phyloP scores from a whole-genome alignment of 2,888 invertebrate species.

The Halictus quadricinctus region DNA sequence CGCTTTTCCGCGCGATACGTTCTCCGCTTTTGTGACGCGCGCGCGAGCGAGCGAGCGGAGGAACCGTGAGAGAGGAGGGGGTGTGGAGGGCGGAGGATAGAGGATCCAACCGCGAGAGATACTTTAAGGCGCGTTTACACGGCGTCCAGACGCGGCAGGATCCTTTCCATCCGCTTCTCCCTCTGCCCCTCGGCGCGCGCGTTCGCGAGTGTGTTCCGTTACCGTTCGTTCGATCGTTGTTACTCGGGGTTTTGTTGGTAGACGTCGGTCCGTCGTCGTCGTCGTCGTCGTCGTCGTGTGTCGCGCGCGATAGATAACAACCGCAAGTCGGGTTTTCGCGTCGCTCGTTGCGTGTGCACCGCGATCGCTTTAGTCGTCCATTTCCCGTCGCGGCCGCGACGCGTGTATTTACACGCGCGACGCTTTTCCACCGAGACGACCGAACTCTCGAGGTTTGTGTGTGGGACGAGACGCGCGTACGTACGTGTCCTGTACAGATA shows the following conservation, averaged over 20 bases:
- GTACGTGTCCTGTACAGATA: neutral
- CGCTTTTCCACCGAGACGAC: neutral
- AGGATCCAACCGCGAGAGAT: conserved; percentile 23
- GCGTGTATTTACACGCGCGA: neutral
- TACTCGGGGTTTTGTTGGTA: neutral
- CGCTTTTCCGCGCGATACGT: conserved; percentile 56
- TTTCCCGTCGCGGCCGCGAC: neutral
- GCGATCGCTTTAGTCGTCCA: conserved; percentile 13
- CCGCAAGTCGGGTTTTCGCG: conserved; percentile 15
- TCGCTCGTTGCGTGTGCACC: conserved; percentile 34
- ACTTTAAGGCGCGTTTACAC: conserved; percentile 59
- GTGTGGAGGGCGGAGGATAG: neutral
- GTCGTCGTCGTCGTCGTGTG: conserved; percentile 12
- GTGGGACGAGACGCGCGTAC: conserved; percentile 36
- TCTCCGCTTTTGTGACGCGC: conserved; percentile 35
- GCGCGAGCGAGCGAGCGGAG: conserved; percentile 6
- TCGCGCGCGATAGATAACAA: conserved; percentile 6
- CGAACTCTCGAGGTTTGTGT: neutral
- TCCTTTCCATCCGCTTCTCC: conserved; percentile 8
- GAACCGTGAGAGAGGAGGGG: neutral
- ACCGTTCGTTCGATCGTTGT: conserved; percentile 22
- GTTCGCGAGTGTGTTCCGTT: neutral
- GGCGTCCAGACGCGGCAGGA: conserved; percentile 14
- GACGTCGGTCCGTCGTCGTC: neutral
- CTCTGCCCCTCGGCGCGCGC: neutral